phyloP scores from a whole-genome alignment of 2,888 invertebrate genomes.

The Holacanthella duospinosa region DNA sequence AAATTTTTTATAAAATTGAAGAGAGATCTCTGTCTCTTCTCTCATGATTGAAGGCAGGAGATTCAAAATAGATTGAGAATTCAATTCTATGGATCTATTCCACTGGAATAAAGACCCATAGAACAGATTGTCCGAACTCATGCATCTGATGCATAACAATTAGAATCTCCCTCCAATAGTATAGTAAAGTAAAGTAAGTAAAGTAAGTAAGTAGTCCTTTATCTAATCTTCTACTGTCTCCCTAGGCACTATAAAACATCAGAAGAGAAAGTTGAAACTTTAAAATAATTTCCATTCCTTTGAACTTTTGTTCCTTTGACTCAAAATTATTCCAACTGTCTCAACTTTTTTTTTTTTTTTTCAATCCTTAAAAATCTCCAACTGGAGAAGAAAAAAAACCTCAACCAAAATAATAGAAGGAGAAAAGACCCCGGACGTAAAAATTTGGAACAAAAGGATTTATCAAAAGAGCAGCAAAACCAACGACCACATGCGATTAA shows the following conservation, averaged over 20 bases:
- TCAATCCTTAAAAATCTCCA: too few species aligned
- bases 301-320: not conserved
- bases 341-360: too few species aligned
- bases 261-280: not conserved
- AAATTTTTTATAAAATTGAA: too few species aligned
- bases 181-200: too few species aligned
- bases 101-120: too few species aligned
- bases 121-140: conserved; percentile 1
- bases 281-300: conserved; percentile 4
- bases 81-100: too few species aligned
- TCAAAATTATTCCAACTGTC: too few species aligned
- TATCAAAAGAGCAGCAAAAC: conserved; percentile 21
- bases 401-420: not conserved
- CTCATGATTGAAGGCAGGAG: too few species aligned
- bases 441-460: not conserved
- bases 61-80: too few species aligned
- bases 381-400: not conserved
- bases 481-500: conserved; percentile 36
- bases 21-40: too few species aligned
- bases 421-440: not conserved
- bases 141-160: too few species aligned
- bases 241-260: not conserved
- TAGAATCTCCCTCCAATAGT: too few species aligned
- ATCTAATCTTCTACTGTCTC: not conserved
- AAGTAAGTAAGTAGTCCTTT: not conserved